Conservation (phyloP, 92 coral and sea anemone species). For the Desmophyllum pertusum region DNA sequence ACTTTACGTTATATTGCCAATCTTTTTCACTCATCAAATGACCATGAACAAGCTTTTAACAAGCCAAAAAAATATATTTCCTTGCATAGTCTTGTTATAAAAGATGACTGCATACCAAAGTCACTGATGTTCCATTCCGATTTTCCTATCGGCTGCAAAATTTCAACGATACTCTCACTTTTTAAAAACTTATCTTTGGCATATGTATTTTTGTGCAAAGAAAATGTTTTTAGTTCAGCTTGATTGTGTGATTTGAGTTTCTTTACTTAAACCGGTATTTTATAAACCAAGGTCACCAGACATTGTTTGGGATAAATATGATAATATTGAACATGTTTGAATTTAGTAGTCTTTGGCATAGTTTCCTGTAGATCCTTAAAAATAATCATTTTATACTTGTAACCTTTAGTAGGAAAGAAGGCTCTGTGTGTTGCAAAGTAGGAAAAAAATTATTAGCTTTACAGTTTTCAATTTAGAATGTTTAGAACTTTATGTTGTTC, state of each 20-base stretch:
- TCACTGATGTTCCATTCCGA: background rate
- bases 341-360: background rate
- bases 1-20: slow-evolving; percentile 9
- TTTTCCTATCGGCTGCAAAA: background rate
- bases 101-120: background rate
- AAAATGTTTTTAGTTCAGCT: background rate
- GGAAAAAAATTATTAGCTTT: background rate
- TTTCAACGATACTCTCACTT: background rate
- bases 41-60: slow-evolving; percentile 1
- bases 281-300: background rate
- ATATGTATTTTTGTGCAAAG: background rate
- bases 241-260: background rate
- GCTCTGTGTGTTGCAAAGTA: background rate
- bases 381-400: background rate
- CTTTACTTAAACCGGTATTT: background rate
- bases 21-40: background rate
- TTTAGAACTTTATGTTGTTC: no score
- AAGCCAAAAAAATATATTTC: background rate
- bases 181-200: background rate
- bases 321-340: background rate
- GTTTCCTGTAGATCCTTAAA: background rate
- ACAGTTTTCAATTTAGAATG: no score
- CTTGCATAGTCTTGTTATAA: background rate
- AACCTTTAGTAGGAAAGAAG: background rate
- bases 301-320: background rate